phyloP scores from a whole-genome alignment of 2,113 vertebrate genomes.

The Panthera leo region DNA sequence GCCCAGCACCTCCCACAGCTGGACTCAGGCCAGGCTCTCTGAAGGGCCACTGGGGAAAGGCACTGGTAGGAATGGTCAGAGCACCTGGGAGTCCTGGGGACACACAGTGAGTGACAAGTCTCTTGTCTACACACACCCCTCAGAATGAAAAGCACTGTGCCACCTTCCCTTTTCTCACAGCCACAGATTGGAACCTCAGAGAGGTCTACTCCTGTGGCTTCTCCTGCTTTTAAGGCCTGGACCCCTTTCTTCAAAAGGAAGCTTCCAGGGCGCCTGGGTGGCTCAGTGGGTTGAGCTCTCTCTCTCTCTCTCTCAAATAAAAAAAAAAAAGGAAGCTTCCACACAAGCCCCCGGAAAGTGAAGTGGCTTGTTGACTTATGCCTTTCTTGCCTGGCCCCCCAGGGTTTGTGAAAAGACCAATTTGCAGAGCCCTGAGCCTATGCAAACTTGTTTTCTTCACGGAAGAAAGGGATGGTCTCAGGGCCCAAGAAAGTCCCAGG shows the following conservation, averaged over 20 bases:
- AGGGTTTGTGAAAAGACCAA: background rate
- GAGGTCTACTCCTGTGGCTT: background rate
- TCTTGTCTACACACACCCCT: background rate
- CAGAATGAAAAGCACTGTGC: background rate
- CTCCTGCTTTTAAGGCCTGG: background rate
- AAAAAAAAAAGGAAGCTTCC: background rate
- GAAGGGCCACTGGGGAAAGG: background rate
- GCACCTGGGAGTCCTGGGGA: background rate
- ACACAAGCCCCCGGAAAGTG: background rate
- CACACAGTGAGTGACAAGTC: background rate
- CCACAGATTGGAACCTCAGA: background rate
- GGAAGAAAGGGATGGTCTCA: background rate
- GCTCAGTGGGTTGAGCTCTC: too few species aligned
- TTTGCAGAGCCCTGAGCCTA: background rate
- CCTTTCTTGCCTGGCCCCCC: background rate
- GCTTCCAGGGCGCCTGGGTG: background rate
- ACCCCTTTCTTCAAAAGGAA: background rate
- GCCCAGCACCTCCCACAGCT: too few species aligned
- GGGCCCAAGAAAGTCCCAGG: background rate
- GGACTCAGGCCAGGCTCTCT: background rate
- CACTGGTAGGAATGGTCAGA: accelerated
- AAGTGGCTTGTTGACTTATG: background rate
- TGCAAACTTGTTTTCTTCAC: background rate
- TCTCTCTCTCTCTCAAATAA: too few species aligned
- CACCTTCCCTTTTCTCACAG: background rate